Conservation (phyloP, 2,888 invertebrate genomes). For the Hirtodrosophila duncani region DNA sequence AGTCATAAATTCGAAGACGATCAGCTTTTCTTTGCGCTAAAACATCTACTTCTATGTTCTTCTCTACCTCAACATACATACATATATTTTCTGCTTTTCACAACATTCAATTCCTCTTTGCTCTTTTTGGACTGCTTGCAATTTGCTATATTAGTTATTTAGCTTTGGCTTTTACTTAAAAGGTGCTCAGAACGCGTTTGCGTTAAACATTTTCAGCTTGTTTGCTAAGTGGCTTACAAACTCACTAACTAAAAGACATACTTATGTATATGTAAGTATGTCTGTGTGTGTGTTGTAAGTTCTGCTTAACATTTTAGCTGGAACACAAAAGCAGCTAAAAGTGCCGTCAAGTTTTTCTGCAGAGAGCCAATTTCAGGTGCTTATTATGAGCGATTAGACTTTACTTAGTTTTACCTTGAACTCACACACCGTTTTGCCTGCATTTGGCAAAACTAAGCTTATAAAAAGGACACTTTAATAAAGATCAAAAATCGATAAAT, state of each 20-base stretch:
- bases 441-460: slow-evolving; percentile 58
- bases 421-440: slow-evolving; percentile 55
- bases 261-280: background rate
- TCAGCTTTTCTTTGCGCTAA: too few relatives aligned
- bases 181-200: slow-evolving; percentile 18
- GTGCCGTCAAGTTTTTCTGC: slow-evolving; percentile 11
- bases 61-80: too few relatives aligned
- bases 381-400: slow-evolving; percentile 23
- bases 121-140: background rate
- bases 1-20: too few relatives aligned
- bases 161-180: slow-evolving; percentile 21
- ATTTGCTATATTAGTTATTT: slow-evolving; percentile 19
- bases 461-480: slow-evolving; percentile 41
- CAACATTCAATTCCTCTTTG: slow-evolving; percentile 18
- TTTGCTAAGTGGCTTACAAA: slow-evolving; percentile 61
- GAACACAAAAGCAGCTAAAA: slow-evolving; percentile 40
- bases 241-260: slow-evolving; percentile 17
- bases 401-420: slow-evolving; percentile 4
- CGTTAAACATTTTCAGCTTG: slow-evolving; percentile 51
- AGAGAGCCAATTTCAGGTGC: slow-evolving; percentile 14
- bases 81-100: too few relatives aligned
- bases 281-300: slow-evolving; percentile 40
- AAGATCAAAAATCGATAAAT: slow-evolving; percentile 3
- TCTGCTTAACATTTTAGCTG: slow-evolving; percentile 56
- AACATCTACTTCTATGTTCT: too few relatives aligned